Evolutionary conservation across 2,797 vertebrate genomes (phyloP).

Genomic region (Scolopax bukidnonensis): DNA sequence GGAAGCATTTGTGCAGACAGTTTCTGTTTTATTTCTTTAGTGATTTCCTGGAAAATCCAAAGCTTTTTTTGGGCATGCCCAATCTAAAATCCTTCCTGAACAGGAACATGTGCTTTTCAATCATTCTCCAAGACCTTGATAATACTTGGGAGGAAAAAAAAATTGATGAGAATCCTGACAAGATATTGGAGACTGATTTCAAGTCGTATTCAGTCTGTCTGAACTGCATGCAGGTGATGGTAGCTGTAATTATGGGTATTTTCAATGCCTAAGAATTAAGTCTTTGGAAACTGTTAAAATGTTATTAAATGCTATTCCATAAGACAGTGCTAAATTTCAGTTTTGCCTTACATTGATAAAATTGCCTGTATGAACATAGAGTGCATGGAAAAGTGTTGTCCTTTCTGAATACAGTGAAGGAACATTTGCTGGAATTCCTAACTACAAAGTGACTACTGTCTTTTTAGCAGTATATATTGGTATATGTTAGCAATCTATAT

Average conservation of each 20-base stretch:
- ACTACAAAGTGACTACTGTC: not conserved
- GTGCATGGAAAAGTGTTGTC: not conserved
- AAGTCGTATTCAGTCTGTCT: not conserved
- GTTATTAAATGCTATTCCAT: not conserved
- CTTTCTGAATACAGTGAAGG: not conserved
- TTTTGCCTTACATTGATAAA: not conserved
- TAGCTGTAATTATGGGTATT: not conserved
- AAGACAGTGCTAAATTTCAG: not conserved
- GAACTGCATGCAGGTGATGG: not conserved
- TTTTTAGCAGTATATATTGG: not conserved
- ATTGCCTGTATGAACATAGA: not conserved
- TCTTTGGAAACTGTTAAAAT: not conserved
- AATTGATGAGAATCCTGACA: not conserved
- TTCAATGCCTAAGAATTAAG: not conserved
- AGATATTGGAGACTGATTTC: not conserved
- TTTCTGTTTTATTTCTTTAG: not conserved
- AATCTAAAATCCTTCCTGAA: not conserved
- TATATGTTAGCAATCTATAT: not conserved
- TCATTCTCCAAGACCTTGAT: not conserved
- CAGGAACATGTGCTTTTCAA: not conserved
- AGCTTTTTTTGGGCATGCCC: not conserved
- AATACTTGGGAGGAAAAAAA: not conserved
- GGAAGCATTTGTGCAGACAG: not conserved
- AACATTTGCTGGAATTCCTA: not conserved
- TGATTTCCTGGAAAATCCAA: not conserved